Base-by-base conservation (phyloP, 2,797 vertebrate genomes). In the Phoxinus dragarum region DNA sequence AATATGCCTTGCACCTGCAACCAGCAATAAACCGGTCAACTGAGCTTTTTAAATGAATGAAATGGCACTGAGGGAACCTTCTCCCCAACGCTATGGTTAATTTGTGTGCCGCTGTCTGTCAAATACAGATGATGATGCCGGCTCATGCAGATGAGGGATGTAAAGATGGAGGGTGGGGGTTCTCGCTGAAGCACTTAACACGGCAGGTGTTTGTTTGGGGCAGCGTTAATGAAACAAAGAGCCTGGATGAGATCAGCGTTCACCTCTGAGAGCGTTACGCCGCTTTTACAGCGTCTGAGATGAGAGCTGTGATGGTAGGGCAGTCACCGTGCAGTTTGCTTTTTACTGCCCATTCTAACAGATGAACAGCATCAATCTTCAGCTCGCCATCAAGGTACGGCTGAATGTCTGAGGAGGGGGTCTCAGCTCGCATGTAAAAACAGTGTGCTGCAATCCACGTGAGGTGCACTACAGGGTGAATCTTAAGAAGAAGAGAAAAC, bases 281-380 rank as follows among this genome's bases (percentile, higher is more conserved):
- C 59, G 61, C 66, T 86, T 86, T 82, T 88, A 88, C 69, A 44
- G 81, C 74, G 5, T 87, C 80, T 78, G 74, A 68, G 68, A 84
- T 87, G 86, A 90, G 86, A 78, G 86, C 77, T 44, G 78, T 89
- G 86, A 88, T 91, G 88, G 76, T 76, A 42, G 49, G 81, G 73
- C 88, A 90, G 86, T 80, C 89, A 86, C 85, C 61, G 34, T 75
- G 76, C 34, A 47, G 79, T 80, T 87, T 89, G 90, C 85, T 88
- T 94, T 94, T 95, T 94, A 91, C 89, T 91, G 90, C 88, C 90
- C 91, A 93, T 94, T 94, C 89, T 88, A 91, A 90, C 88, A 94
- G 93, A 94, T 94, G 93, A 94, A 93, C 85, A 86, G 91, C 92
- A 94, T 95, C 93, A 94, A 94, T 94, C 94, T 94, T 90, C 80